These are phyloP conservation scores for Sphecodes monilicornis DNA, from an alignment of 2,888 invertebrate species.

Conservation along the genomic window DNA sequence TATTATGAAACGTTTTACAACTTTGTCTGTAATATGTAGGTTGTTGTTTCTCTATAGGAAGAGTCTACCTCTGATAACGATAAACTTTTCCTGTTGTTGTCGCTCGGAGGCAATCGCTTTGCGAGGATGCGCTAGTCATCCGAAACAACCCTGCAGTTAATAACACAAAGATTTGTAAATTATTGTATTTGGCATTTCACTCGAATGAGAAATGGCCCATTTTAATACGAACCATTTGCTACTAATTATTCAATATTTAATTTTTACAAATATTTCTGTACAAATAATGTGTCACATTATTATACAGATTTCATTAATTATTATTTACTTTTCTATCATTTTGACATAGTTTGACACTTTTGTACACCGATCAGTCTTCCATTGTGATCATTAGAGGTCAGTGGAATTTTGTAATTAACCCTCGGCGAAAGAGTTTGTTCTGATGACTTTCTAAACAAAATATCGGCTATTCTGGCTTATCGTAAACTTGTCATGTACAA, in stretches of 20 bases:
- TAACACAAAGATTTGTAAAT: conserved; percentile 36
- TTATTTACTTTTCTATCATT: too few species aligned
- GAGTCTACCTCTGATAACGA: conserved; percentile 69
- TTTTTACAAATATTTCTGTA: neutral
- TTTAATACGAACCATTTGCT: conserved; percentile 16
- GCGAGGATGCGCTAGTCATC: conserved; percentile 48
- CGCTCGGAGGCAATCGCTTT: conserved; percentile 52
- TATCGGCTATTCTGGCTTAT: too few species aligned
- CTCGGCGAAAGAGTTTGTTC: too few species aligned
- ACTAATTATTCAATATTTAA: neutral
- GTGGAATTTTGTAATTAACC: too few species aligned
- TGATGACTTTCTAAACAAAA: too few species aligned
- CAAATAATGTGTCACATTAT: neutral
- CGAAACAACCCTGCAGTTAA: conserved; percentile 31
- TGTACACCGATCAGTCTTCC: too few species aligned
- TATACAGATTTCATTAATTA: too few species aligned
- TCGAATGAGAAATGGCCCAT: neutral
- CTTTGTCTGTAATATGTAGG: conserved; percentile 40
- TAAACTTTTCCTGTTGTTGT: conserved; percentile 69
- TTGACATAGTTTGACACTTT: too few species aligned
- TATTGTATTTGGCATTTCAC: conserved; percentile 3
- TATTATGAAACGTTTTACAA: conserved; percentile 61
- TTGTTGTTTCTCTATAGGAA: conserved; percentile 53
- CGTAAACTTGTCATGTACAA: too few species aligned
- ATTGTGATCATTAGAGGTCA: too few species aligned